Percentiles rank a stretch among this genome's conserved stretches.
These are phyloP conservation scores for Gouania willdenowi DNA, from an alignment of 2,797 vertebrate genomes.

Conservation along the genomic window DNA sequence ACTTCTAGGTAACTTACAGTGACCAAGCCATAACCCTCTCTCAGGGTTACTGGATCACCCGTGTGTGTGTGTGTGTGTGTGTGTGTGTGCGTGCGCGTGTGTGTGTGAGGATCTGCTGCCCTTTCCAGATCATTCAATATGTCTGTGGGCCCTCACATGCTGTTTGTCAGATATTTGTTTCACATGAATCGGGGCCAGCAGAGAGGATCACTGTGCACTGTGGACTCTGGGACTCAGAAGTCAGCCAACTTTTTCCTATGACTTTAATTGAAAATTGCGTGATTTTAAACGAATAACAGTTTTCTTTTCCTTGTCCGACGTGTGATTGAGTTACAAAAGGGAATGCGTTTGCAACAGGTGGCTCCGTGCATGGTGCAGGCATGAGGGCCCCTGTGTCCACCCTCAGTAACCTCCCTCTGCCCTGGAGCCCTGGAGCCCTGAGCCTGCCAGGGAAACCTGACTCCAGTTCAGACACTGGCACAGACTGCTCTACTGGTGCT, in stretches of 20 bases:
- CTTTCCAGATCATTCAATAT: conserved; percentile 44
- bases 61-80: conserved; percentile 35
- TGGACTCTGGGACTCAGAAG: conserved; percentile 29
- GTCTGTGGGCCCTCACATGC: conserved; percentile 32
- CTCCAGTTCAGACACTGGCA: conserved; percentile 68
- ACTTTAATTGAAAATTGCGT: conserved; percentile 57
- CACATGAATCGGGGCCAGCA: conserved; percentile 36
- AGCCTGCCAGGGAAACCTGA: conserved; percentile 72
- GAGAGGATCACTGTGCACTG: conserved; percentile 13
- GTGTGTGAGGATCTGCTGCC: conserved; percentile 24
- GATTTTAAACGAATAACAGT: conserved; percentile 75
- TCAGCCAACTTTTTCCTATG: conserved; percentile 35
- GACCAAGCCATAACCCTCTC: conserved; percentile 23
- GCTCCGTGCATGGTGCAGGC: conserved; percentile 65
- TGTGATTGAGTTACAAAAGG: conserved; percentile 76
- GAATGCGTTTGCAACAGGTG: conserved; percentile 80
- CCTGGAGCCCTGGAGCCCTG: conserved; percentile 50
- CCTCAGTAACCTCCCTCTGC: conserved; percentile 72
- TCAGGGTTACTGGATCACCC: conserved; percentile 23
- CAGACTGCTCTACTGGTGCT: conserved; percentile 34
- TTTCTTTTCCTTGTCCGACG: conserved; percentile 71
- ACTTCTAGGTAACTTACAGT: conserved; percentile 22
- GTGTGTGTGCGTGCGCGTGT: conserved; percentile 34
- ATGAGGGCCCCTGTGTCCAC: conserved; percentile 65
- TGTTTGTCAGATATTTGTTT: conserved; percentile 41